Evolutionary conservation across 92 coral and sea anemone species (phyloP).

Genomic region (Chrysogorgia sp.): DNA sequence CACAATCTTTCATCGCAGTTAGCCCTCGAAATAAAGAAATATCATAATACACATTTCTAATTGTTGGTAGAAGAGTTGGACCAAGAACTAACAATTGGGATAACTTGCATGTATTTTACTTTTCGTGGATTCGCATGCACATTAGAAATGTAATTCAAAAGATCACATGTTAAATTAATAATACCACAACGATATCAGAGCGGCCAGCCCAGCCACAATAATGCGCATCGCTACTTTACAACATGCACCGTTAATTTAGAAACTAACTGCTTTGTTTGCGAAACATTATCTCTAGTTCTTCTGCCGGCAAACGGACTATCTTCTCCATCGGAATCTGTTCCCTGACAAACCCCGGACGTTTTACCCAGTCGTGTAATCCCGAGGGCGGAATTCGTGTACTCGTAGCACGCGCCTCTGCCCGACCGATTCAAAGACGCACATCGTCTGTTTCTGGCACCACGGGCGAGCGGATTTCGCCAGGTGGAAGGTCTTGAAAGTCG

Average conservation of each 20-base stretch:
- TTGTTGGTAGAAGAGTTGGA: no score
- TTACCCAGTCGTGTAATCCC: not conserved
- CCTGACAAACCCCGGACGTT: not conserved
- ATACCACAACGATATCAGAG: no score
- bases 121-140: no score
- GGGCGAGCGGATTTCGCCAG: slow-evolving; percentile 11
- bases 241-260: slow-evolving; percentile 33
- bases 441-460: not conserved
- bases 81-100: no score
- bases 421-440: not conserved
- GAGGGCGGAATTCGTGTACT: not conserved
- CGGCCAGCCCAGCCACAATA: no score
- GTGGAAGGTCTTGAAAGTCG: slow-evolving; percentile 12
- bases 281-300: slow-evolving; percentile 11
- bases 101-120: no score
- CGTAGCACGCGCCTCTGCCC: not conserved
- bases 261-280: slow-evolving; percentile 36
- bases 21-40: no score
- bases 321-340: not conserved
- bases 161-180: no score
- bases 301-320: not conserved
- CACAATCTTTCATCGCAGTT: no score
- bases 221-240: not conserved
- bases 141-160: no score
- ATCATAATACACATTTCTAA: no score